Evolutionary conservation across 2,888 invertebrate genomes (phyloP).

Genomic region (Scelioninae gen. 2): DNA sequence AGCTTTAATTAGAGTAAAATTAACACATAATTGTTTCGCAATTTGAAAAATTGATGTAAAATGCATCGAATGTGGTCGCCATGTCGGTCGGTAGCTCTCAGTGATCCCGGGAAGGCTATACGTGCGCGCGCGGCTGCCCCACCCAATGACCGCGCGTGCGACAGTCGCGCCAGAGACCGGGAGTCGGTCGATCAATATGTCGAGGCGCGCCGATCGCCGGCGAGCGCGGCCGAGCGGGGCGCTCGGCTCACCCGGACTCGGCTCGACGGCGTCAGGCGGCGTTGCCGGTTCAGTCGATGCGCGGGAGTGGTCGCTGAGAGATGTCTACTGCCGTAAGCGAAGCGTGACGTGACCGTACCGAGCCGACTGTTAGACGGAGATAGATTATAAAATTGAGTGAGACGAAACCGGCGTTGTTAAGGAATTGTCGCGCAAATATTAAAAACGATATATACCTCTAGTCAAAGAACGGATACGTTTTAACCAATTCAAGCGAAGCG

Average conservation of each 20-base stretch:
- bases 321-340: conserved; percentile 71
- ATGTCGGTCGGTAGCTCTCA: background rate
- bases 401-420: conserved; percentile 61
- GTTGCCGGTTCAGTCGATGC: conserved; percentile 74
- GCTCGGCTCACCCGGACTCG: conserved; percentile 70
- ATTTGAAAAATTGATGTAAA: too few relatives aligned
- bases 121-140: conserved; percentile 76
- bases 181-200: conserved; percentile 72
- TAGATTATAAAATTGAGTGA: conserved; percentile 54
- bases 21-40: too few relatives aligned
- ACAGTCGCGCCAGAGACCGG: conserved; percentile 64
- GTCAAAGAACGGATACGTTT: too few relatives aligned
- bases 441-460: conserved; percentile 2
- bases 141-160: conserved; percentile 65
- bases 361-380: conserved; percentile 65
- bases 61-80: too few relatives aligned
- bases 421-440: conserved; percentile 22
- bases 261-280: conserved; percentile 68
- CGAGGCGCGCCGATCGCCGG: conserved; percentile 66
- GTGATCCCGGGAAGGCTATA: conserved; percentile 72
- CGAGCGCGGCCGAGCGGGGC: conserved; percentile 62
- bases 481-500: background rate
- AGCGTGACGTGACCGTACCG: conserved; percentile 65
- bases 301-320: conserved; percentile 75
- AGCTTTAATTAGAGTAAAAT: too few relatives aligned